These are phyloP conservation scores for Ptychoptera contaminata DNA, from an alignment of 2,888 invertebrate genomes.

Conservation along the genomic window DNA sequence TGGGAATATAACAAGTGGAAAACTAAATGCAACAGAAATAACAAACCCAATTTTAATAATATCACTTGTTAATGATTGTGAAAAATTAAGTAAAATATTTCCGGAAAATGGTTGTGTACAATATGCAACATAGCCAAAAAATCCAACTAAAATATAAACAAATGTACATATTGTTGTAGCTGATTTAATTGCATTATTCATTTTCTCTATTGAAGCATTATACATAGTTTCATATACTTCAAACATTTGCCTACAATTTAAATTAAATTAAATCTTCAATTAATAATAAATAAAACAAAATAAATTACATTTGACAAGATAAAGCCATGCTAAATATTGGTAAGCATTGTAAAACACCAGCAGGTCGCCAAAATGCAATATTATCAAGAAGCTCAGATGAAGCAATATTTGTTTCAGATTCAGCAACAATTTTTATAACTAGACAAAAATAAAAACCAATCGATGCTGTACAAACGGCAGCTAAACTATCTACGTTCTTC, in stretches of 20 bases:
- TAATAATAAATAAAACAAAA: neutral
- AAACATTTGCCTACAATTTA: slow-evolving; percentile 76
- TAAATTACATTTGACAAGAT: slow-evolving; percentile 83
- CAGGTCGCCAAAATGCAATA: slow-evolving; percentile 65
- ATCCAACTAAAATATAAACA: slow-evolving; percentile 81
- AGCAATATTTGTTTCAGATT: slow-evolving; percentile 60
- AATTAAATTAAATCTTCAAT: too few species aligned
- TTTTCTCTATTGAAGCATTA: slow-evolving; percentile 72
- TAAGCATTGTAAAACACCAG: slow-evolving; percentile 76
- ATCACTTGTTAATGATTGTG: slow-evolving; percentile 67
- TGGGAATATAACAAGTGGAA: slow-evolving; percentile 93
- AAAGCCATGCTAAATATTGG: slow-evolving; percentile 95
- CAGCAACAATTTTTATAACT: slow-evolving; percentile 66
- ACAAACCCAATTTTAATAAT: slow-evolving; percentile 90
- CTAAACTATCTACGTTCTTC: slow-evolving; percentile 77
- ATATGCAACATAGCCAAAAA: slow-evolving; percentile 83
- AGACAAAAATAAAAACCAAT: slow-evolving; percentile 84
- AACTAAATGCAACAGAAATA: slow-evolving; percentile 86
- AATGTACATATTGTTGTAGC: slow-evolving; percentile 84
- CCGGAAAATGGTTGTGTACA: slow-evolving; percentile 62
- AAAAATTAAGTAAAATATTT: slow-evolving; percentile 79
- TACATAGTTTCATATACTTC: slow-evolving; percentile 85
- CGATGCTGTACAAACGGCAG: slow-evolving; percentile 74
- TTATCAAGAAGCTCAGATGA: slow-evolving; percentile 56
- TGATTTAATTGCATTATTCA: slow-evolving; percentile 72